Conservation (phyloP, 1,140 invertebrate genomes). For the Zophobas atratus region DNA sequence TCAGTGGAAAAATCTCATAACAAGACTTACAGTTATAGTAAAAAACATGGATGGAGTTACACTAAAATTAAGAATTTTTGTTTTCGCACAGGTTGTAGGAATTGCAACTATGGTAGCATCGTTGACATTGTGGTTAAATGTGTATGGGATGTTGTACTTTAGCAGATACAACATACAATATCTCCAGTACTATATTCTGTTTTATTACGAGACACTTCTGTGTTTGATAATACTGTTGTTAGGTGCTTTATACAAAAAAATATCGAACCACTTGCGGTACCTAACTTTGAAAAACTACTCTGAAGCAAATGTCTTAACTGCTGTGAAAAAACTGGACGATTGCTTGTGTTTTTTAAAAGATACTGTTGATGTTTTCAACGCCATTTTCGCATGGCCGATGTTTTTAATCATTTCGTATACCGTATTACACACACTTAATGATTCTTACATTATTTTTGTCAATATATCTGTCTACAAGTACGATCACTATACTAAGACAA, state of each 20-base stretch:
- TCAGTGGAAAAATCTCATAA: neutral
- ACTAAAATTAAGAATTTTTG: neutral
- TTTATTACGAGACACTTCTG: neutral
- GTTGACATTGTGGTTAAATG: neutral
- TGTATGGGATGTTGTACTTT: neutral
- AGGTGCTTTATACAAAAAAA: neutral
- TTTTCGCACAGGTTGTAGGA: neutral
- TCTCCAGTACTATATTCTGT: neutral
- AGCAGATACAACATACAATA: neutral
- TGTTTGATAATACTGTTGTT: neutral
- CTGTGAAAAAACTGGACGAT: neutral
- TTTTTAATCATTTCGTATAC: neutral
- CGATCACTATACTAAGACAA: neutral
- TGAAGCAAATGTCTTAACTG: neutral
- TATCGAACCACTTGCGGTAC: neutral
- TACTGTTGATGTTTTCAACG: neutral
- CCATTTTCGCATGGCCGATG: neutral
- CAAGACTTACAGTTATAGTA: neutral
- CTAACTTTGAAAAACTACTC: neutral
- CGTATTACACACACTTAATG: neutral
- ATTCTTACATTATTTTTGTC: neutral
- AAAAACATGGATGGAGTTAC: neutral
- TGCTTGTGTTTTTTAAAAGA: neutral
- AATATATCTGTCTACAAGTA: neutral
- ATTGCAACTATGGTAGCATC: neutral